Base-by-base conservation (phyloP, 1,140 invertebrate species). In the Ceratina calcarata region DNA sequence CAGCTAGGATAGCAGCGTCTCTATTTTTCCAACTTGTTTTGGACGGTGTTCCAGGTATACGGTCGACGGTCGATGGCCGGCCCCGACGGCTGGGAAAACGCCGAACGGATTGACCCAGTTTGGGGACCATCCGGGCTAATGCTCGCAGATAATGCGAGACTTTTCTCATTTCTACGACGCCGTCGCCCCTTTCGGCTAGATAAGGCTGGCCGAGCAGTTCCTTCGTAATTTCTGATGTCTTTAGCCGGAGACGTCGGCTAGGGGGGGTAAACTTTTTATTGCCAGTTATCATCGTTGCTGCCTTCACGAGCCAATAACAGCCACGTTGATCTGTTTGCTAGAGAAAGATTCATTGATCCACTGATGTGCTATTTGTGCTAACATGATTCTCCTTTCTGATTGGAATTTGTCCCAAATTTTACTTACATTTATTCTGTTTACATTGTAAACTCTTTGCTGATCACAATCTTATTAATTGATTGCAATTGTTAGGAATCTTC, bases 81-180 rank as follows among this genome's bases (percentile, higher is more conserved):
- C 49, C 70, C 37, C 72, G n/a, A 65, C 20, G 27, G 16, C 22
- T 49, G 57, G 57, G 69, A 16, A 68, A 80, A 62, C 78, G 61
- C 60, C 72, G 72, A 76, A 80, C 67, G 73, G 78, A 80, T 76
- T 76, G 78, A 80, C 78, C 78, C 55, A 80, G 70, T 80, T 80
- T 32, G 58, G 49, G 27, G 37, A 24, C 22, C 49, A 20, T 27
- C 20, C 37, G 37, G 58, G 67, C 67, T 76, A 80, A 80, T 76
- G 55, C 71, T 49, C 53, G 15, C 71, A 74, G 78, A 73, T 79
- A 73, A 74, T 79, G 78, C 71, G 78, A 73, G 77, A 79, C 20
- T 79, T 79, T 73, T 79, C 71, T 79, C 78, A 79, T 79, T 79
- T 73, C 71, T 79, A 37, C 70, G 71, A 74, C 53, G 78, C 1